Evolutionary conservation across 2,113 vertebrate species (phyloP).

Genomic region (Agapornis roseicollis): DNA sequence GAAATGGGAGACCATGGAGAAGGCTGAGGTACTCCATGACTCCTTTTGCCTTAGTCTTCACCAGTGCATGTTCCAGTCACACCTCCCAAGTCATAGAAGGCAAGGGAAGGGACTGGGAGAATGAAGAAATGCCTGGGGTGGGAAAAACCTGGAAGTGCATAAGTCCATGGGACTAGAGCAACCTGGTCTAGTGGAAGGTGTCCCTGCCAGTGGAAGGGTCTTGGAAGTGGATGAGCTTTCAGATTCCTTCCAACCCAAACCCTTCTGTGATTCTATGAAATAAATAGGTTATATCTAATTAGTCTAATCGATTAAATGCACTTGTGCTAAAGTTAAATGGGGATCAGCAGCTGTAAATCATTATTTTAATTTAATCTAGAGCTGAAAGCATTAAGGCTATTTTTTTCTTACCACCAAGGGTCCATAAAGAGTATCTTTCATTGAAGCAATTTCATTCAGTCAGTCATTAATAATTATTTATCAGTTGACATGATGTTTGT

Average conservation of each 20-base stretch:
- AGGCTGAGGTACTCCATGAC: neutral
- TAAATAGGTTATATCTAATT: neutral
- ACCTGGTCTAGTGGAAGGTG: neutral
- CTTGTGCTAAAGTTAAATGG: neutral
- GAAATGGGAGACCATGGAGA: neutral
- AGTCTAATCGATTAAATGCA: neutral
- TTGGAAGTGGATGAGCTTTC: neutral
- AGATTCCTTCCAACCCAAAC: neutral
- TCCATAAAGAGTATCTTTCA: neutral
- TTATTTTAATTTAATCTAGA: neutral
- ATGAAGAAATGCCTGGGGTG: neutral
- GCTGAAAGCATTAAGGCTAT: neutral
- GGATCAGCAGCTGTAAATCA: neutral
- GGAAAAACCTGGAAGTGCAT: neutral
- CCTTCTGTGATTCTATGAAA: neutral
- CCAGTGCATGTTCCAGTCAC: neutral
- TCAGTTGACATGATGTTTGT: neutral
- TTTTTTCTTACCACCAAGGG: neutral
- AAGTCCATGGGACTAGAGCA: neutral
- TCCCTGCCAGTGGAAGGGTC: neutral
- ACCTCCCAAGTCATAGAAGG: neutral
- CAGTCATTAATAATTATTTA: neutral
- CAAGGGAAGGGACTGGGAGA: neutral
- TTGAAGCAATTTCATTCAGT: neutral
- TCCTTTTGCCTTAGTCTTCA: neutral